Evolutionary conservation across 2,888 invertebrate species (phyloP).

Genomic region (Acanthosoma haemorrhoidale): DNA sequence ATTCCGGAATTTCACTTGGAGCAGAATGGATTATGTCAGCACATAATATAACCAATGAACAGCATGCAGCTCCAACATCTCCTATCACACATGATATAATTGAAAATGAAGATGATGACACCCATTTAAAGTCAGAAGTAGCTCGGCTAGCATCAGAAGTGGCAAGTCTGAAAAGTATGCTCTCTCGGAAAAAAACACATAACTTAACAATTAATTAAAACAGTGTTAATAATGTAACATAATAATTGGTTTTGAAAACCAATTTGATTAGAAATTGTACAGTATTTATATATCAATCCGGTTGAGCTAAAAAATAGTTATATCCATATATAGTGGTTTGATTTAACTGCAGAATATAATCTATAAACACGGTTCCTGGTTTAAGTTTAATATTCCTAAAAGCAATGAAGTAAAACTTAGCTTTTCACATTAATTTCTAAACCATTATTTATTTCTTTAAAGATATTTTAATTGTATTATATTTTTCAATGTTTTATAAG

Average conservation of each 20-base stretch:
- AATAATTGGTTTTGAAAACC: not conserved
- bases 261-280: not conserved
- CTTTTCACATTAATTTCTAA: not conserved
- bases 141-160: slow-evolving; percentile 86
- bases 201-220: slow-evolving; percentile 33
- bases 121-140: slow-evolving; percentile 75
- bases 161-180: slow-evolving; percentile 64
- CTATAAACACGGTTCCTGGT: not conserved
- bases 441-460: not conserved
- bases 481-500: not conserved
- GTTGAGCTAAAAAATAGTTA: not conserved
- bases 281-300: not conserved
- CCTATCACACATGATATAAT: slow-evolving; percentile 43
- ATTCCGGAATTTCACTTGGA: slow-evolving; percentile 81
- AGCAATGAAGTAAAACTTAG: not conserved
- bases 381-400: too few species aligned
- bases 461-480: not conserved
- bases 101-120: slow-evolving; percentile 43
- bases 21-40: slow-evolving; percentile 54
- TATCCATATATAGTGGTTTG: too few species aligned
- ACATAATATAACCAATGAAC: slow-evolving; percentile 44
- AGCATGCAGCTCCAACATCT: slow-evolving; percentile 33
- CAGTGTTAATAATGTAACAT: not conserved
- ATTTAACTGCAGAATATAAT: not conserved
- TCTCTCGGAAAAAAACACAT: slow-evolving; percentile 40